Evolutionary conservation across 2,797 vertebrate genomes (phyloP).

Genomic region (Vespertilio murinus): DNA sequence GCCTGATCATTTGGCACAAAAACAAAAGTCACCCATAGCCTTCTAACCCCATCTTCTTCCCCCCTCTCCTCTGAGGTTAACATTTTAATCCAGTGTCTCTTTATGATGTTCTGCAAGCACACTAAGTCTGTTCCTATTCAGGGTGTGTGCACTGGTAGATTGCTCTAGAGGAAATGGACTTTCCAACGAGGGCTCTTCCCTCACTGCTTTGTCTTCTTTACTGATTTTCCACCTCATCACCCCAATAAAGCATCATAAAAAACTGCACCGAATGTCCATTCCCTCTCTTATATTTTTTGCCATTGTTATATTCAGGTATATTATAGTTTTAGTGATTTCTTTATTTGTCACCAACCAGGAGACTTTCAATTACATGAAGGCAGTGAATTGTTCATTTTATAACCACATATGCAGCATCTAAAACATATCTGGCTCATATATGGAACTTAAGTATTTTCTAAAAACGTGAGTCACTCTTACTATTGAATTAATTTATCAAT

Average conservation of each 20-base stretch:
- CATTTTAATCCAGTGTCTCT: background rate
- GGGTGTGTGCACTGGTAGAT: fast-evolving
- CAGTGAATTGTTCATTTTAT: background rate
- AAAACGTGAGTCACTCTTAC: background rate
- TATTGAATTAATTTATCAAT: background rate
- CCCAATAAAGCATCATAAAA: background rate
- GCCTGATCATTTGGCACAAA: background rate
- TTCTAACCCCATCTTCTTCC: background rate
- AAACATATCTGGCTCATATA: background rate
- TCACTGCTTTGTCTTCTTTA: background rate
- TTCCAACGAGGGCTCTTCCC: background rate
- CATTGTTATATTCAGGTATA: background rate
- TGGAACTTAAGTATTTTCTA: background rate
- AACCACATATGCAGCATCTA: background rate
- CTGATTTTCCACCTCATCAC: background rate
- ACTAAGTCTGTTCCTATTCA: background rate
- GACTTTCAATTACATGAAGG: background rate
- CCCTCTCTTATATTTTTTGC: background rate
- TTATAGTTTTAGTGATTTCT: background rate
- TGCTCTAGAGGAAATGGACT: background rate
- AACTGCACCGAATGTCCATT: fast-evolving
- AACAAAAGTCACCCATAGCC: background rate
- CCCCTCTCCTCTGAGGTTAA: fast-evolving
- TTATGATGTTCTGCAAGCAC: background rate
- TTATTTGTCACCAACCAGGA: background rate